Conservation (phyloP, 2,888 invertebrate species). For the Diarsia dahlii region DNA sequence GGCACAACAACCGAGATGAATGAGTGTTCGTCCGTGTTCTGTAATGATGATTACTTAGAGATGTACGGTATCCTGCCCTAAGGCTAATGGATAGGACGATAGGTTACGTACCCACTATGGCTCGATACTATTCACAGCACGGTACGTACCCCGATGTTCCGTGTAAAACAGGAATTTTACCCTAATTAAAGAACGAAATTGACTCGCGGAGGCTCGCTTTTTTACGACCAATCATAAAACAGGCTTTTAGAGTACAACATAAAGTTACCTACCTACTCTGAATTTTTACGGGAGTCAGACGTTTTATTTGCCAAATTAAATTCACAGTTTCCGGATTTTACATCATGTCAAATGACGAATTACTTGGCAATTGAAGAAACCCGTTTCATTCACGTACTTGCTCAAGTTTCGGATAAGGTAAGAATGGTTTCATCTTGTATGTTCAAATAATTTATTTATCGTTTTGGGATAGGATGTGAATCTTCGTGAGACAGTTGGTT, state of each 20-base stretch:
- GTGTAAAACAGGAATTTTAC: slow-evolving; percentile 81
- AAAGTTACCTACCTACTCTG: slow-evolving; percentile 79
- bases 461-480: not conserved
- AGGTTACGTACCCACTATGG: slow-evolving; percentile 12
- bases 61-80: slow-evolving; percentile 10
- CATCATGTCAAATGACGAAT: slow-evolving; percentile 69
- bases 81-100: slow-evolving; percentile 37
- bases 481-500: not conserved
- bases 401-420: slow-evolving; percentile 25
- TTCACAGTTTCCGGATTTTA: slow-evolving; percentile 77
- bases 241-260: slow-evolving; percentile 82
- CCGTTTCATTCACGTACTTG: slow-evolving; percentile 40
- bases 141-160: slow-evolving; percentile 63
- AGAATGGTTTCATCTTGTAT: slow-evolving; percentile 23
- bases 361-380: slow-evolving; percentile 59
- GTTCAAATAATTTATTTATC: slow-evolving; percentile 24
- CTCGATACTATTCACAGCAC: slow-evolving; percentile 37
- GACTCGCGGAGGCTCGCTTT: slow-evolving; percentile 79
- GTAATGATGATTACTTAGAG: slow-evolving; percentile 47
- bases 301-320: slow-evolving; percentile 81
- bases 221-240: slow-evolving; percentile 88
- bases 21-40: slow-evolving; percentile 23
- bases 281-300: slow-evolving; percentile 80
- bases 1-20: slow-evolving; percentile 16
- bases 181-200: slow-evolving; percentile 88